Base-by-base conservation (phyloP, 2,888 invertebrate species). In the Drosophila pseudotalamancana region DNA sequence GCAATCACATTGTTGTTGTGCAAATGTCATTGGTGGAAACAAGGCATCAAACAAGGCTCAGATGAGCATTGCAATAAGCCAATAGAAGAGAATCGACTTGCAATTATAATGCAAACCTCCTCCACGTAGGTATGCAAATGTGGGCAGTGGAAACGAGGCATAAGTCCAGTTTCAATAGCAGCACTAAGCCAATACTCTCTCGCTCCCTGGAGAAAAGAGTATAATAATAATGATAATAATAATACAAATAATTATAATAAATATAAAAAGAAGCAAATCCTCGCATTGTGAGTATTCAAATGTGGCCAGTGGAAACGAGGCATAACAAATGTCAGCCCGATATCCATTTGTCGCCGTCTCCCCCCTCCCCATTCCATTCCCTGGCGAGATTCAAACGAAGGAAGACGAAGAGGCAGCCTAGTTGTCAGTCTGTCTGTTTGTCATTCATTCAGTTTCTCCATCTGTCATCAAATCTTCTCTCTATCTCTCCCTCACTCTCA, bases 271-370 rank as follows among this genome's bases (percentile, higher is more conserved):
- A 6, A 35, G 18, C 23, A n/a, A 11, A 43, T 43, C 43, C 16
- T 16, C 16, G 9, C 42, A 16, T 32, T 11, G 32, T 2, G 2
- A 4, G 11, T 60, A 64, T 64, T 64, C 60, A 74, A 74, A 72
- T 72, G 55, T 60, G 74, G 16, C 35, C 69, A 51, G n/a, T 29
- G 45, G 40, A 56, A 67, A 46, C 29, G 40, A 21, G 37, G 21
- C 56, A 19, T 14, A 43, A 42, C 34, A 72, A 67, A 62, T 54
- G 62, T 35, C 74, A 32, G 40, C 27, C 49, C 25, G 55, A 51
- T 46, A 76, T 79, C n/a, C 76, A 82, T 79, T 78, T 70, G 73
- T 77, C 77, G 72, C 29, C 35, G 4, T 0, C 5, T 8, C 14
- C 6, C 19, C 8, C 2, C 6, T 8, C 31, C 0, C 31, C 9